These are phyloP conservation scores for Graphium colonna DNA, from an alignment of 2,888 invertebrate genomes.

Conservation along the genomic window DNA sequence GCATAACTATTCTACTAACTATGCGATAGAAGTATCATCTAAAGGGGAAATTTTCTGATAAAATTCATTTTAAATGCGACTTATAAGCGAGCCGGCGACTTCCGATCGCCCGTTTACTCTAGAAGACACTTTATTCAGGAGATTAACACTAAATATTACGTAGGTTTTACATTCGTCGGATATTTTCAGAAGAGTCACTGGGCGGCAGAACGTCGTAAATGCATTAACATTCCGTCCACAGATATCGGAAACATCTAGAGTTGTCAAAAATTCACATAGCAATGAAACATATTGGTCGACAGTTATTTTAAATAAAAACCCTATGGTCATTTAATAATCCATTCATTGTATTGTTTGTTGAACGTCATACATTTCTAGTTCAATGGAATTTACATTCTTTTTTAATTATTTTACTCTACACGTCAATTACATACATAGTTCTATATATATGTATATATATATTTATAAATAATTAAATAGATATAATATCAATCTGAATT, in stretches of 20 bases:
- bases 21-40: slow-evolving; percentile 49
- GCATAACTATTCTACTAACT: slow-evolving; percentile 35
- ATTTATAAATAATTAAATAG: slow-evolving; percentile 30
- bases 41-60: slow-evolving; percentile 53
- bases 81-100: slow-evolving; percentile 43
- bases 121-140: slow-evolving; percentile 67
- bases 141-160: slow-evolving; percentile 69
- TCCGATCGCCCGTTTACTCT: slow-evolving; percentile 32
- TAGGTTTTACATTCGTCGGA: slow-evolving; percentile 45
- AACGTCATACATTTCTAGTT: slow-evolving; percentile 69
- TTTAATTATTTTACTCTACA: slow-evolving; percentile 36
- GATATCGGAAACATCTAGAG: slow-evolving; percentile 45
- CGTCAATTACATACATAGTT: slow-evolving; percentile 36
- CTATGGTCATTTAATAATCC: slow-evolving; percentile 40
- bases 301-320: slow-evolving; percentile 50
- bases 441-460: slow-evolving; percentile 46
- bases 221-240: slow-evolving; percentile 54
- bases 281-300: slow-evolving; percentile 63
- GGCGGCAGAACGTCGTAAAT: slow-evolving; percentile 56
- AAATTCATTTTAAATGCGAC: slow-evolving; percentile 54
- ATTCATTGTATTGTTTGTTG: slow-evolving; percentile 41
- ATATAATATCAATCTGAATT: slow-evolving; percentile 69
- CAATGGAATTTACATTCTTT: slow-evolving; percentile 64
- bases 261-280: slow-evolving; percentile 54
- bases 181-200: slow-evolving; percentile 40